phyloP scores from a whole-genome alignment of 2,888 invertebrate genomes.

The Pyrrhosoma nymphula region DNA sequence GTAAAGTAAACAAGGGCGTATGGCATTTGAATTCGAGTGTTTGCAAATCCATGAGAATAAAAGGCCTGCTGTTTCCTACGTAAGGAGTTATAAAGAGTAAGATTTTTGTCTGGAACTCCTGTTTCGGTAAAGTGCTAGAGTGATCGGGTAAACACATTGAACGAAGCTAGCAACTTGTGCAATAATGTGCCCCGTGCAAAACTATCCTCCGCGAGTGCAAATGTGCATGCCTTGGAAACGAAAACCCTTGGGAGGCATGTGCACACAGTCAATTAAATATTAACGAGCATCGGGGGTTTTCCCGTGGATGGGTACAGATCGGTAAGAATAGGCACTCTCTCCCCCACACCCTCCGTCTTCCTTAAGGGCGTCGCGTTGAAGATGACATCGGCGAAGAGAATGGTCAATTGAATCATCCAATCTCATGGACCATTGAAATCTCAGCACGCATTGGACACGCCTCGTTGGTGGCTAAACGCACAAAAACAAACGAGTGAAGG shows the following conservation, averaged over 20 bases:
- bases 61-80: no score
- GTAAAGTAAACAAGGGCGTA: no score
- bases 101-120: no score
- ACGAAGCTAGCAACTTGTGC: no score
- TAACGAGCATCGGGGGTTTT: neutral
- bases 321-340: neutral
- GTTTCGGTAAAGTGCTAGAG: no score
- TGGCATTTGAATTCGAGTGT: no score
- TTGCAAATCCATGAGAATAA: no score
- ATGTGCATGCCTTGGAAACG: neutral
- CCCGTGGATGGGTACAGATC: neutral
- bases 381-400: neutral
- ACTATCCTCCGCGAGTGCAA: neutral
- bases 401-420: neutral
- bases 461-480: neutral
- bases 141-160: no score
- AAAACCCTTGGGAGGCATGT: neutral
- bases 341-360: neutral
- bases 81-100: no score
- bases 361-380: neutral
- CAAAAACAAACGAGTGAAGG: neutral
- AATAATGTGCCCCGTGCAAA: neutral
- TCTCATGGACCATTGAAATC: slow-evolving; percentile 11
- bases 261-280: neutral
- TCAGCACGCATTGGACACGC: slow-evolving; percentile 2